A percentile compares a stretch with the other conserved stretches of the same genome.
phyloP scores from a whole-genome alignment of 2,797 vertebrate species.

The Masticophis lateralis region DNA sequence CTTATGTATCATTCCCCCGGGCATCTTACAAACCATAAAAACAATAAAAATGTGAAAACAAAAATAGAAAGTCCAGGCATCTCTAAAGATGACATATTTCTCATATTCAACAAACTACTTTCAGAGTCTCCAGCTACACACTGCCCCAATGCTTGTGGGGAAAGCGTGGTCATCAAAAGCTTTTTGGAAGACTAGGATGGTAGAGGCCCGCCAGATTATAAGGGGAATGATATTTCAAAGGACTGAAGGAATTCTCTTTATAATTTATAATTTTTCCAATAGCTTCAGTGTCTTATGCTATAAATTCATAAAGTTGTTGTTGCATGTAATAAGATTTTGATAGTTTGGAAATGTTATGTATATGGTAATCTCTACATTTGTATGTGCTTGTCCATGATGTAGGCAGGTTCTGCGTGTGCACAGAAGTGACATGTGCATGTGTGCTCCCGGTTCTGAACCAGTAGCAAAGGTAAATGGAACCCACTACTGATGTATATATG shows the following conservation, averaged over 20 bases:
- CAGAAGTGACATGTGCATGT: too few species aligned
- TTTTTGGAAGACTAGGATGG: not conserved
- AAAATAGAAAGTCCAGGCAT: not conserved
- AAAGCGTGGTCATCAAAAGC: not conserved
- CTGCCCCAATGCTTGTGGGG: not conserved
- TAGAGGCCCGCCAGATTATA: not conserved
- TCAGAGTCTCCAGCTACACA: not conserved
- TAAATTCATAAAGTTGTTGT: constrained; percentile 63
- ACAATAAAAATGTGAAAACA: not conserved
- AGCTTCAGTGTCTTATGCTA: constrained; percentile 59
- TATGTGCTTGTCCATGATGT: constrained; percentile 27
- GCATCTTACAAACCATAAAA: not conserved
- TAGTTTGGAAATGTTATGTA: constrained; percentile 62
- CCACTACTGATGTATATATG: not conserved
- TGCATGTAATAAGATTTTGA: constrained; percentile 56
- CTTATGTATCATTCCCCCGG: not conserved
- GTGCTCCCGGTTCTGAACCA: too few species aligned
- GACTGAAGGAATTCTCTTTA: constrained; percentile 61
- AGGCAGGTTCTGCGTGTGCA: too few species aligned
- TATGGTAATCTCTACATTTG: constrained; percentile 62
- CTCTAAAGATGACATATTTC: not conserved
- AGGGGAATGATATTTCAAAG: not conserved
- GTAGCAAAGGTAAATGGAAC: too few species aligned
- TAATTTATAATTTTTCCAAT: constrained; percentile 55
- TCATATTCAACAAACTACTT: not conserved